Conservation (phyloP, 2,113 vertebrate genomes). For the Ia io region DNA sequence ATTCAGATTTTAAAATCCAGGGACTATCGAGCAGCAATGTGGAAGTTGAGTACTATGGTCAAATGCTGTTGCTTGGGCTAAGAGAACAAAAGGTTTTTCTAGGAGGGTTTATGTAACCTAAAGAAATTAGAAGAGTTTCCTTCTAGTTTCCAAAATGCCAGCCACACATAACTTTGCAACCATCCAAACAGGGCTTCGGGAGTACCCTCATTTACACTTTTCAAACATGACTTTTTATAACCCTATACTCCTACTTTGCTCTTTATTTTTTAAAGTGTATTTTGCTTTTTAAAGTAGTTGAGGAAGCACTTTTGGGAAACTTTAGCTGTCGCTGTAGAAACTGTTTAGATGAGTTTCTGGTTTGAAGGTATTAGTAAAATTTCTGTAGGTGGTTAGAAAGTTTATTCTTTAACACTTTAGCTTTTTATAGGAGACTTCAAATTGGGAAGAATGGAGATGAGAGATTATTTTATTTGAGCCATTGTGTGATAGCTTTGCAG, state of each 20-base stretch:
- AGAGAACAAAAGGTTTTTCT: not conserved
- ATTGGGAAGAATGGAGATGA: constrained; percentile 27
- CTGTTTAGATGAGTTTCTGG: constrained; percentile 6
- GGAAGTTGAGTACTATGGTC: not conserved
- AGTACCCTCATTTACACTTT: not conserved
- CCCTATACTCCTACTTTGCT: not conserved
- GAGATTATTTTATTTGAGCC: constrained; percentile 23
- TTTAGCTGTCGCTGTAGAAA: constrained; percentile 3
- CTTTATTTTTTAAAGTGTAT: not conserved
- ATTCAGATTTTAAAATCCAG: not conserved
- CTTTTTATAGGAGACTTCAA: constrained; percentile 26
- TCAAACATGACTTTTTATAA: not conserved
- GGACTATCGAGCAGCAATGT: not conserved
- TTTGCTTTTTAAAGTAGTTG: constrained; percentile 19
- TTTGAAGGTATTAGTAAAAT: constrained; percentile 36
- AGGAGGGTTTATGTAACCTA: not conserved
- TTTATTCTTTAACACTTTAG: constrained; percentile 1
- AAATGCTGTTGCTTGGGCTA: not conserved
- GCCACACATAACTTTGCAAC: not conserved
- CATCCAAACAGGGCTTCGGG: not conserved
- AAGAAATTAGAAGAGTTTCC: not conserved
- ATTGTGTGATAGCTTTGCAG: constrained; percentile 10
- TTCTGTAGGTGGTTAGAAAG: not conserved
- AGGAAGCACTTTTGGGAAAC: constrained; percentile 11
- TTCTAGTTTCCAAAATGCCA: not conserved